Percentiles rank a stretch among this genome's conserved stretches.
Conservation (phyloP, 2,888 invertebrate genomes). For the Palloptera scutellata region DNA sequence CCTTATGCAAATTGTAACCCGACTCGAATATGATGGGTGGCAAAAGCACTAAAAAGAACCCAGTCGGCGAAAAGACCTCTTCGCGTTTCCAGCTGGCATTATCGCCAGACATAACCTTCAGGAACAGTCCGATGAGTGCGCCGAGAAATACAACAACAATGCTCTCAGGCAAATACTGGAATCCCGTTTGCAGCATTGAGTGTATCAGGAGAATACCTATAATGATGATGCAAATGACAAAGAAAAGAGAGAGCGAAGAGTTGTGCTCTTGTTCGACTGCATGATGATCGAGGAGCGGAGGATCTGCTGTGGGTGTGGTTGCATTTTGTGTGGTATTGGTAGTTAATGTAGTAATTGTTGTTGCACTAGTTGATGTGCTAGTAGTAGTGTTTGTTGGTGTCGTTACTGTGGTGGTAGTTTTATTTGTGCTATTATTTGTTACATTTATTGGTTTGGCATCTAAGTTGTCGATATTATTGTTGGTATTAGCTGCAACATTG, state of each 20-base stretch:
- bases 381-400: conserved; percentile 13
- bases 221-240: conserved; percentile 94
- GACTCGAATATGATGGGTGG: conserved; percentile 99
- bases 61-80: conserved; percentile 97
- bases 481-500: background rate
- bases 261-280: conserved; percentile 96
- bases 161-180: conserved; percentile 97
- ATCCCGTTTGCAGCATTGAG: conserved; percentile 91
- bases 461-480: background rate
- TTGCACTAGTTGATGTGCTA: background rate
- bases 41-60: conserved; percentile 93
- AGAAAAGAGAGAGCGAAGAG: conserved; percentile 97
- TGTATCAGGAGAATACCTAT: conserved; percentile 94
- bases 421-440: background rate
- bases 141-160: conserved; percentile 96
- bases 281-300: conserved; percentile 85
- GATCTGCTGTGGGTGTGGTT: conserved; percentile 73
- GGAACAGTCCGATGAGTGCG: conserved; percentile 87
- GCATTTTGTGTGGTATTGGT: conserved; percentile 43
- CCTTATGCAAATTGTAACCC: conserved; percentile 98
- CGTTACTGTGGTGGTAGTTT: too few relatives aligned
- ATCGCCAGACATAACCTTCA: conserved; percentile 84
- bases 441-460: background rate
- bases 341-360: conserved; percentile 1
- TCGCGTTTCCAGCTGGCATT: conserved; percentile 97